Base-by-base conservation (phyloP, 2,797 vertebrate genomes). In the Cephalopachus bancanus region DNA sequence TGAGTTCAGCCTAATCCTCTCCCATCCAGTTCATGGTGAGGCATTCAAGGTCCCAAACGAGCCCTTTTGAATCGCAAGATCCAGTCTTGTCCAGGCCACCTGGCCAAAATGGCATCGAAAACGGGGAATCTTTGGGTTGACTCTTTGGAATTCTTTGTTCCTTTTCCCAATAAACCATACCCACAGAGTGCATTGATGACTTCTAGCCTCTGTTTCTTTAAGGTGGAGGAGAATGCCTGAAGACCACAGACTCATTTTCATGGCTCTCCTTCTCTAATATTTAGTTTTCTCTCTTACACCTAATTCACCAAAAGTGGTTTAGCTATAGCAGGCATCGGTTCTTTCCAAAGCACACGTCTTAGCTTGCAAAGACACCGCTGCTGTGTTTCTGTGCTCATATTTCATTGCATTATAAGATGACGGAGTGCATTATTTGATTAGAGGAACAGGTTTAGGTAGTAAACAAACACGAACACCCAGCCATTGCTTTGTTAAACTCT, bases 141-240 rank as follows among this genome's bases (percentile, higher is more conserved):
- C 33, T 53, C 17, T 67, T 59, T 74, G 60, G 59, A 71, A 83
- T 80, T 37, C 76, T 78, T 88, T 28, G 14, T 37, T 78, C 69
- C 65, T 76, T 96, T 72, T 28, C 74, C 67, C 26, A 81, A 2
- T 12, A 88, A 91, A 51, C 30, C 72, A 88, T 6, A 55, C n/a
- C 17, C 89, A 71, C 69, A 22, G 59, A 26, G 28, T 51, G 17
- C 37, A n/a, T 17, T 15, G 22, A 69, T 30, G n/a, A 65, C 59
- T 71, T n/a, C 83, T 60, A 80, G 78, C 51, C 64, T 95, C 64
- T 72, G 62, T 60, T 55, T 80, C 83, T 57, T 93, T 74, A 17
- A 93, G 78, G 60, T 59, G n/a, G 49, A 86, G 16, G 5, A 88
- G 59, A 83, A 64, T 7, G 28, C 44, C 57, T 17, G 49, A 64